phyloP scores from a whole-genome alignment of 2,113 vertebrate species.

The Aleadryas rufinucha region DNA sequence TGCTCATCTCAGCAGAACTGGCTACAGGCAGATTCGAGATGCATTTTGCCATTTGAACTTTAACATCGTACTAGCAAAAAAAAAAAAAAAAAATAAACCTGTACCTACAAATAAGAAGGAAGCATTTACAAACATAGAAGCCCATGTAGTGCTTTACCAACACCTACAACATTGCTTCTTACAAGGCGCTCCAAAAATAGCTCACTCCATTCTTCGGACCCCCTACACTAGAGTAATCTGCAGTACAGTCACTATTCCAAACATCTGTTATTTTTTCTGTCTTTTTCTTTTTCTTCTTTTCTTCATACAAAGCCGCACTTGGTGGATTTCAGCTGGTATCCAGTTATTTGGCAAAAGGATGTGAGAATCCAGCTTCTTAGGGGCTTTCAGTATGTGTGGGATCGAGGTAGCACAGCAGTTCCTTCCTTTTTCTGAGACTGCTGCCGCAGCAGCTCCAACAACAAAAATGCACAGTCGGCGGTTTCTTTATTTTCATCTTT shows the following conservation, averaged over 20 bases:
- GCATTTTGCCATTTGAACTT: background rate
- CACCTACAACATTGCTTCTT: background rate
- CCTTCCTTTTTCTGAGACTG: constrained; percentile 32
- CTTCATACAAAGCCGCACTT: background rate
- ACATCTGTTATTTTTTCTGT: background rate
- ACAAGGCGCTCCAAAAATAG: background rate
- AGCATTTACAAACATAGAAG: background rate
- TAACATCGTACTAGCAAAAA: background rate
- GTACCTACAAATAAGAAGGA: background rate
- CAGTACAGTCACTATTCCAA: background rate
- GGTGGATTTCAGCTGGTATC: constrained; percentile 44
- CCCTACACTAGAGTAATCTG: background rate
- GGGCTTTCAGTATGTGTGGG: background rate
- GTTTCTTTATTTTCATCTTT: constrained; percentile 69
- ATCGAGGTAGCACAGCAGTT: background rate
- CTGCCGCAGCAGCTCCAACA: constrained; percentile 22
- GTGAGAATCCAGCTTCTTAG: constrained; percentile 25
- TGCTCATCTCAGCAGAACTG: background rate
- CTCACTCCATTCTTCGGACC: background rate
- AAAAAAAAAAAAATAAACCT: background rate
- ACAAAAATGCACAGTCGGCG: constrained; percentile 47
- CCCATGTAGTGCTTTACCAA: background rate
- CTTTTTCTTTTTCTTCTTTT: background rate
- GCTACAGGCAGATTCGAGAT: background rate
- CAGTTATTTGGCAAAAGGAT: constrained; percentile 41